These are phyloP conservation scores for Atethmia centrago DNA, from an alignment of 2,888 invertebrate species.

Conservation along the genomic window DNA sequence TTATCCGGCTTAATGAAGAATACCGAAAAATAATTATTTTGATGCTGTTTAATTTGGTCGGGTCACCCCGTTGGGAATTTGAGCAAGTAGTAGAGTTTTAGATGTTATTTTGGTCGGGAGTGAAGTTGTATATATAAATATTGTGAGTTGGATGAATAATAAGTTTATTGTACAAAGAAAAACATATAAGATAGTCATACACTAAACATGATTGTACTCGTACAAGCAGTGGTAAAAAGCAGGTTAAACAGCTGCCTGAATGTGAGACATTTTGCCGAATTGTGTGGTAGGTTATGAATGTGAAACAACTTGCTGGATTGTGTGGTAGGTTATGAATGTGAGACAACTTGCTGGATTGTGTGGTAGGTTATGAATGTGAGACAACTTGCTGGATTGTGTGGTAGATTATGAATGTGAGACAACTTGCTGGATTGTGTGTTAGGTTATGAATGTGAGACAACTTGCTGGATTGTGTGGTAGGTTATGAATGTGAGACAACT, in stretches of 20 bases:
- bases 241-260: no score
- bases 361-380: no score
- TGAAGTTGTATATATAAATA: not conserved
- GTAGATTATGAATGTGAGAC: no score
- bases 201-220: no score
- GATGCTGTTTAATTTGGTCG: constrained; percentile 52
- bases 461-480: not conserved
- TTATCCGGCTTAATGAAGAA: constrained; percentile 70
- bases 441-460: no score
- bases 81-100: not conserved
- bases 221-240: no score
- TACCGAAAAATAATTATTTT: constrained; percentile 64
- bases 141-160: not conserved
- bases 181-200: no score
- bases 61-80: constrained; percentile 32
- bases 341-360: not conserved
- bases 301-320: not conserved
- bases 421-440: not conserved
- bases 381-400: not conserved
- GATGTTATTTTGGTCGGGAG: not conserved
- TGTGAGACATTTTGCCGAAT: no score
- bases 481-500: no score
- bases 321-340: no score
- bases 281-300: not conserved
- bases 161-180: no score